These are phyloP conservation scores for Cololabis saira DNA, from an alignment of 2,113 vertebrate genomes.

Conservation along the genomic window DNA sequence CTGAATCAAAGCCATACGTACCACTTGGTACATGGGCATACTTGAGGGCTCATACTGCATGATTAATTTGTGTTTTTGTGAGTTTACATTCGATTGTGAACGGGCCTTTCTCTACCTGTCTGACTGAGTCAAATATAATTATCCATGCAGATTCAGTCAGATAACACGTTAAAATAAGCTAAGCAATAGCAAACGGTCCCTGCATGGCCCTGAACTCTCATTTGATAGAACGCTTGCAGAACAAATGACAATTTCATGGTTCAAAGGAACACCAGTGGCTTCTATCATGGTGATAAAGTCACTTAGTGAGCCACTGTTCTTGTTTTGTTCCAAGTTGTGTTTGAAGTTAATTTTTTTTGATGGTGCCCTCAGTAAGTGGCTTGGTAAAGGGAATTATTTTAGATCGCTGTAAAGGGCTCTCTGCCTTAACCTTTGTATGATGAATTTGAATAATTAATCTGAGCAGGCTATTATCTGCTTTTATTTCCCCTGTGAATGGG, in stretches of 20 bases:
- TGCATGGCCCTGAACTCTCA: constrained; percentile 74
- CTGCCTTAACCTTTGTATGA: constrained; percentile 42
- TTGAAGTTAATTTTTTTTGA: constrained; percentile 58
- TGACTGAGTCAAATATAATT: constrained; percentile 76
- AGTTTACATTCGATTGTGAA: constrained; percentile 40
- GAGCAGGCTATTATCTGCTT: constrained; percentile 61
- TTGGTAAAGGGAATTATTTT: constrained; percentile 58
- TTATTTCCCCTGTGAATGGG: constrained; percentile 47
- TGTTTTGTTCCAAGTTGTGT: constrained; percentile 72
- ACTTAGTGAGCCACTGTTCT: constrained; percentile 68
- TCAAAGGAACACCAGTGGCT: constrained; percentile 74
- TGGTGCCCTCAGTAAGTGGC: constrained; percentile 49
- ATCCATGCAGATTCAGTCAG: constrained; percentile 72
- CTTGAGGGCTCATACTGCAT: constrained; percentile 16
- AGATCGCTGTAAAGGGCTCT: constrained; percentile 55
- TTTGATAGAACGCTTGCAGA: constrained; percentile 81
- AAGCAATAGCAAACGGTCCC: constrained; percentile 53
- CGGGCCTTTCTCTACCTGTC: constrained; percentile 49
- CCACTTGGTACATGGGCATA: constrained; percentile 13
- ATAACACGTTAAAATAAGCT: constrained; percentile 72
- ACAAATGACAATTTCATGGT: constrained; percentile 82
- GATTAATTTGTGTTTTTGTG: constrained; percentile 24
- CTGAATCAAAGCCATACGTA: constrained; percentile 9
- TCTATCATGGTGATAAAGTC: constrained; percentile 76
- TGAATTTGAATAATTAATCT: constrained; percentile 58